Evolutionary conservation across 2,888 invertebrate species (phyloP), one percentile per base, ranked within the genome.

Genomic region (Drosophila borealis): DNA sequence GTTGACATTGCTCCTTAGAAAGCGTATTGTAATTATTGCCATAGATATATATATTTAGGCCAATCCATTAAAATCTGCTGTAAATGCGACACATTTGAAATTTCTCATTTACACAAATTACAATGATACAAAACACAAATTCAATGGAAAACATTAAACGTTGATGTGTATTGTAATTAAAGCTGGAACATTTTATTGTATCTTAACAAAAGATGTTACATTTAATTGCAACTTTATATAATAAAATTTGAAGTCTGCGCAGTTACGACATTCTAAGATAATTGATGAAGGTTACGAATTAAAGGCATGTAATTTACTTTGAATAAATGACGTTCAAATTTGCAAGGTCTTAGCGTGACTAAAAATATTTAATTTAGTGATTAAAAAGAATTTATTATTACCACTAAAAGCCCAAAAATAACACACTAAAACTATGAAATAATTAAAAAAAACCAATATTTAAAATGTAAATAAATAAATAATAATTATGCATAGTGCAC

Each of bases 1-100:
- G 78, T 66, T 70, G 73, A 61, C 73, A 73, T 70, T 60, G 61
- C 54, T 70, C 56, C 54, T 62, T 48, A 48, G 59, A 49, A 78
- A 78, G 76, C 70, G 59, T 73, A 45, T 33, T 64, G 33, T 48
- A 41, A 42, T 63, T 63, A 49, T 59, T 59, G 34, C 41, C 34
- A 53, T 6, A 34, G 21, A 4, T 19, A 25, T 13, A 9, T 29
- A 9, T 29, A 29, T 25, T 8, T 25, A 2, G 25, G 29, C 8
- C 29, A 53, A 42, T 53, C 29, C 29, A 55, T 55, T 55, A 29
- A 17, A 36, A 36, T 45, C 4, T 44, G 11, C 5, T 10, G 19
- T 44, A 36, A 45, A 21, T 46, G 39, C 11, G n/a, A 14, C 34
- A 21, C 17, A 59, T 29, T 14, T 21, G 14, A 8, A 33, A 19